Conservation (phyloP, 2,113 vertebrate species). For the Aplodontia rufa region DNA sequence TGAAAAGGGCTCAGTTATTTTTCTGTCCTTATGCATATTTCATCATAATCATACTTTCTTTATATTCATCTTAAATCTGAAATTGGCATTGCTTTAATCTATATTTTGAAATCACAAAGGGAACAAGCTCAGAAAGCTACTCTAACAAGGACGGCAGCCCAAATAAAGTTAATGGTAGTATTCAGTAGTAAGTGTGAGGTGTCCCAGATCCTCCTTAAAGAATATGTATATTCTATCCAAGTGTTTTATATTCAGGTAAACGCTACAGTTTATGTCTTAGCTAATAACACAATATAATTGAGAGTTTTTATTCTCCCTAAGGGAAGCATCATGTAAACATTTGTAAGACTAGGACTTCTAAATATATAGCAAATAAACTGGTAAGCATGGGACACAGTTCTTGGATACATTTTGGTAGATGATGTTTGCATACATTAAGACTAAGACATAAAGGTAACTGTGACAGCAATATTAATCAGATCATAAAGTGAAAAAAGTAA, state of each 20-base stretch:
- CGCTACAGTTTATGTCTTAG: not conserved
- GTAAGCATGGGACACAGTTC: not conserved
- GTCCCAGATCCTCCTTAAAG: not conserved
- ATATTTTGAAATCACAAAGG: not conserved
- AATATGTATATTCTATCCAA: not conserved
- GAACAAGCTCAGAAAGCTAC: not conserved
- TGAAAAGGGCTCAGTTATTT: slow-evolving; percentile 9
- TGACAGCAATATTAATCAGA: slow-evolving; percentile 60
- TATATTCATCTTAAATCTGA: slow-evolving; percentile 29
- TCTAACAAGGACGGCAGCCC: not conserved
- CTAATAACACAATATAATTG: not conserved
- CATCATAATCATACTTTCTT: not conserved
- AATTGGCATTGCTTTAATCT: not conserved
- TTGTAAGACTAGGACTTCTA: not conserved
- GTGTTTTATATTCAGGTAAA: not conserved
- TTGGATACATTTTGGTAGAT: not conserved
- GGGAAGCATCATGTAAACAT: not conserved
- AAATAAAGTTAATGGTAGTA: not conserved
- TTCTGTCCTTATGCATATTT: not conserved
- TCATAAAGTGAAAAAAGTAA: slow-evolving; percentile 37
- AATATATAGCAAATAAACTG: slow-evolving; percentile 14
- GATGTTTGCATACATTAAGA: slow-evolving; percentile 45
- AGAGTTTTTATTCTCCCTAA: not conserved
- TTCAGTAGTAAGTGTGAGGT: not conserved
- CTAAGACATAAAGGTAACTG: slow-evolving; percentile 31